Evolutionary conservation across 2,113 vertebrate genomes (phyloP), one percentile per base, ranked within the genome.

Genomic region (Protomyctophum bolini): DNA sequence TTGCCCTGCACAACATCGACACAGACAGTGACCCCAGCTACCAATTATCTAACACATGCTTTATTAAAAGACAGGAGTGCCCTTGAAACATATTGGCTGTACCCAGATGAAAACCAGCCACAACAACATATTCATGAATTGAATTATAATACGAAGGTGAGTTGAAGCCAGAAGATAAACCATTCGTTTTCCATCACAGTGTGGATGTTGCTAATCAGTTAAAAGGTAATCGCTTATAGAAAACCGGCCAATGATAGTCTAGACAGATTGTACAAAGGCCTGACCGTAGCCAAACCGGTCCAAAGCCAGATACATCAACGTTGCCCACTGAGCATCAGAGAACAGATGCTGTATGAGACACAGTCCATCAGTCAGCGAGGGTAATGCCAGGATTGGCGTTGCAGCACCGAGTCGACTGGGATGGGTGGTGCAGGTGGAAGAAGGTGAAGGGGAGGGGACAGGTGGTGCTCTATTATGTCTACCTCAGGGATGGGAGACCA

Each of bases 301-400:
- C 51, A 70, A 21, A 72, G 75, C 77, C 81, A 82, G 80, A 71
- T 71, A 79, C 8, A 79, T 77, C 68, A 64, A 41, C 73, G 70
- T 71, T 84, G 86, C 79, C 76, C 47, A 63, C 65, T 54, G 68
- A 68, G 83, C 72, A 63, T 82, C 74, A 65, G 71, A 79, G 85
- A 88, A 80, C 88, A 91, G 88, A 89, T 89, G 87, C 83, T 86
- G 80, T 15, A 69, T 70, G 76, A 87, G 82, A 85, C 86, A 85
- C 72, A 85, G 82, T 83, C 82, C 70, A 89, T 90, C 83, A 87
- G 85, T 89, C 87, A 91, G 81, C 76, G 68, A 66, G 63, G 61
- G 80, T 57, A 49, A 73, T 79, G 87, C 87, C 85, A 89, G 77
- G 14, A 73, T 57, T 67, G 80, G 77, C 74, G 63, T 7, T 54